Evolutionary conservation across 1,140 invertebrate species (phyloP).

Genomic region (Apolygus lucorum): DNA sequence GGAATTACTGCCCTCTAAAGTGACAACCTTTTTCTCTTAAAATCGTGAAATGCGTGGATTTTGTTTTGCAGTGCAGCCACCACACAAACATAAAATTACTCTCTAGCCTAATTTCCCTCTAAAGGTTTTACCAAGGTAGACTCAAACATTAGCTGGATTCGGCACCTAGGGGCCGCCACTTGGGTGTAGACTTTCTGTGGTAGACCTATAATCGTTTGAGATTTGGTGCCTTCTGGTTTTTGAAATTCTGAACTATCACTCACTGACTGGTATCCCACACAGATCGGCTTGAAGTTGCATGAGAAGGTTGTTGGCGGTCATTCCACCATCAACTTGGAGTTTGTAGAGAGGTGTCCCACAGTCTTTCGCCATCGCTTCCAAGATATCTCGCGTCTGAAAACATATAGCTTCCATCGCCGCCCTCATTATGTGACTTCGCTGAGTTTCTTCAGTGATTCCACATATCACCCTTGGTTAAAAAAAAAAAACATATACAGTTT

Average conservation of each 20-base stretch:
- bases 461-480: constrained; percentile 70
- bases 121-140: too few species aligned
- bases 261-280: constrained; percentile 68
- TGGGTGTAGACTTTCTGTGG: too few species aligned
- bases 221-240: constrained; percentile 4
- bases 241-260: too few species aligned
- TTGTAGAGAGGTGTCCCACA: constrained; percentile 52
- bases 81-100: too few species aligned
- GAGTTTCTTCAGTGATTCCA: constrained; percentile 71
- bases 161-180: not conserved
- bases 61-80: too few species aligned
- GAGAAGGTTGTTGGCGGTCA: constrained; percentile 71
- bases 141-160: not conserved
- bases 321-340: constrained; percentile 79
- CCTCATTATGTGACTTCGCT: constrained; percentile 65
- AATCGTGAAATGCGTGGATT: too few species aligned
- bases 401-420: constrained; percentile 82
- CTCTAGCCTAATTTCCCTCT: too few species aligned
- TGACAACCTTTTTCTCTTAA: too few species aligned
- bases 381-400: constrained; percentile 72
- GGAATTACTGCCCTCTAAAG: too few species aligned
- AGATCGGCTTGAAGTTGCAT: constrained; percentile 93
- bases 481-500: too few species aligned
- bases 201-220: constrained; percentile 33
- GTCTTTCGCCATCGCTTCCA: constrained; percentile 68